These are phyloP conservation scores for Urocitellus parryii DNA, from an alignment of 2,113 vertebrate species.

Conservation along the genomic window DNA sequence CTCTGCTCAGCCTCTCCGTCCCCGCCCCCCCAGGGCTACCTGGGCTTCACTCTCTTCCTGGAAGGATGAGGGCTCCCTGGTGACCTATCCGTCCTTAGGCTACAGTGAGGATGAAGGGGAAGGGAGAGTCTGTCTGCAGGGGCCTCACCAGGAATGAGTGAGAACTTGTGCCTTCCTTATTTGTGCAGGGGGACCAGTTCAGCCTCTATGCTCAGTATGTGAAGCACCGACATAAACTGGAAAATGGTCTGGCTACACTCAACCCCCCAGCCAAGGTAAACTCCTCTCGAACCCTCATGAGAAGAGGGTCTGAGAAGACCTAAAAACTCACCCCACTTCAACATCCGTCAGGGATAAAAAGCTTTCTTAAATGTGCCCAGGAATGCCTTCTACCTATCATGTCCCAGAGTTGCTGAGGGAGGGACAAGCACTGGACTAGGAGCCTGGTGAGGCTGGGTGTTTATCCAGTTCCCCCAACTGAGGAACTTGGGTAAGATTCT, in stretches of 20 bases:
- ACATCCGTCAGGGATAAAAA: background rate
- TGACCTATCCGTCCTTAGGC: background rate
- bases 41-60: background rate
- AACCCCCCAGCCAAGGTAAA: conserved; percentile 91
- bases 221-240: conserved; percentile 90
- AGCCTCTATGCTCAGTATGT: conserved; percentile 93
- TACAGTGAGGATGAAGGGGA: background rate
- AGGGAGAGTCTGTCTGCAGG: background rate
- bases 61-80: background rate
- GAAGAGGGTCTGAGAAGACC: background rate
- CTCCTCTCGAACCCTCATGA: background rate
- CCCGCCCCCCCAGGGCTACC: background rate
- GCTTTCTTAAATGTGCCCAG: background rate
- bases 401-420: background rate
- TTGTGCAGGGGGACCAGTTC: conserved; percentile 90
- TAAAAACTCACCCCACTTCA: background rate
- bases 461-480: background rate
- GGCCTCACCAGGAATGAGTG: background rate
- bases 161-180: background rate
- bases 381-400: background rate
- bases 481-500: background rate
- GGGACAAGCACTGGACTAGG: background rate
- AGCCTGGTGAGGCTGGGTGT: background rate
- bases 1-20: background rate
- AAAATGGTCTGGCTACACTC: conserved; percentile 87